Conservation (phyloP, 2,888 invertebrate species). For the Leptinotarsa rubiginosa region DNA sequence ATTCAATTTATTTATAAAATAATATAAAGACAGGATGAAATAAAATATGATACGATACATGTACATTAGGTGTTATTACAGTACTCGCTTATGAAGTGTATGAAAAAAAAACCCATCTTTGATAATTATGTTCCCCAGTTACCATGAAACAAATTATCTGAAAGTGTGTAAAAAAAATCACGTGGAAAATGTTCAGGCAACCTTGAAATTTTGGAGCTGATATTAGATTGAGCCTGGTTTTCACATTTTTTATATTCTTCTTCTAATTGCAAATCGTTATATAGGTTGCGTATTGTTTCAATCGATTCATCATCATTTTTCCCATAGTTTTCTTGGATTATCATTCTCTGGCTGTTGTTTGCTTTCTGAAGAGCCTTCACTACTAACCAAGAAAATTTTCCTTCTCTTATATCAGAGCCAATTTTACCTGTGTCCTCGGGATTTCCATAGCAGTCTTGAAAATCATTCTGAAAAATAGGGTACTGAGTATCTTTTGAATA, state of each 20-base stretch:
- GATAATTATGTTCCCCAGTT: background rate
- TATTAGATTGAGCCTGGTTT: background rate
- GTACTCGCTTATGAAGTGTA: too few species aligned
- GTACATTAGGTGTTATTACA: too few species aligned
- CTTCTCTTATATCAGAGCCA: constrained; percentile 9
- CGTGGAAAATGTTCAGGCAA: background rate
- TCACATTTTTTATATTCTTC: background rate
- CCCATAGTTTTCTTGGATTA: constrained; percentile 1
- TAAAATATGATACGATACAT: too few species aligned
- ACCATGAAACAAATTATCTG: background rate
- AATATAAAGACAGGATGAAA: too few species aligned
- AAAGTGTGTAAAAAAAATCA: background rate
- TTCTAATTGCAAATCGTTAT: background rate
- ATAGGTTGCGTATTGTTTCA: background rate
- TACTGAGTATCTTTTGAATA: too few species aligned
- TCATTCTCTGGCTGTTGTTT: background rate
- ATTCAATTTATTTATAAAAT: too few species aligned
- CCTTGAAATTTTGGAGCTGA: background rate
- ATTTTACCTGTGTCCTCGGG: constrained; percentile 6
- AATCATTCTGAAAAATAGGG: background rate
- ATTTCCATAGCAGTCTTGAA: constrained; percentile 11
- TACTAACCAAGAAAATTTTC: constrained; percentile 4
- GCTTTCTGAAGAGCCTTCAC: constrained; percentile 2
- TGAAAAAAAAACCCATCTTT: background rate
- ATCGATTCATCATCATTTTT: background rate